A percentile compares a stretch with the other conserved stretches of the same genome.
phyloP scores from a whole-genome alignment of 2,113 vertebrate species.

The Myotis brandtii region DNA sequence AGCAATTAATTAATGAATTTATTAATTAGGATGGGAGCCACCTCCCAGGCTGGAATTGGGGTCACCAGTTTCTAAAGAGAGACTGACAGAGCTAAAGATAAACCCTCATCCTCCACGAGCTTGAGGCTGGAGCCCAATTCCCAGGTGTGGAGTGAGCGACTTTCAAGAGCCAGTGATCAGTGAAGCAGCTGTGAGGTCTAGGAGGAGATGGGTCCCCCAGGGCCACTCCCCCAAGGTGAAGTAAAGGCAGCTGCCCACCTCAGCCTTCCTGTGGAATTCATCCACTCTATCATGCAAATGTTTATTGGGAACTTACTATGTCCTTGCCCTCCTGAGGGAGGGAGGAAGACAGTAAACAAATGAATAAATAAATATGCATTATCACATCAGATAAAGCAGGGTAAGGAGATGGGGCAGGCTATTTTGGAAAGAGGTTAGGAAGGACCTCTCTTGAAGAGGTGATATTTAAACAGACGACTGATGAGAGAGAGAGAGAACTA shows the following conservation, averaged over 20 bases:
- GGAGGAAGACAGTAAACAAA: neutral
- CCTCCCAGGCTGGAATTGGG: slow-evolving; percentile 86
- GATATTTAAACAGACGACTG: neutral
- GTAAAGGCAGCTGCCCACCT: neutral
- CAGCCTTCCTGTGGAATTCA: neutral
- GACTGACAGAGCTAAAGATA: slow-evolving; percentile 87
- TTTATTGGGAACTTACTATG: neutral
- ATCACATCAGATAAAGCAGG: neutral
- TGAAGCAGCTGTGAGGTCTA: neutral
- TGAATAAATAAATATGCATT: neutral
- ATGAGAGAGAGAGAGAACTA: neutral
- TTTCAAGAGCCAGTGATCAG: neutral
- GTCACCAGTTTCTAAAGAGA: slow-evolving; percentile 89
- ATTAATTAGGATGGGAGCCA: slow-evolving; percentile 88
- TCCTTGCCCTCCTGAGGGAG: neutral
- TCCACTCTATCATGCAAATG: neutral
- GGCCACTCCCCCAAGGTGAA: neutral
- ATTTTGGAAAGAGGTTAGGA: neutral
- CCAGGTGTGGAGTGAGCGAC: slow-evolving; percentile 61
- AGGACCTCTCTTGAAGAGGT: neutral
- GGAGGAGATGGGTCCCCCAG: neutral
- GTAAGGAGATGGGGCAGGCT: neutral
- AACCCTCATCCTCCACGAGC: slow-evolving; percentile 79
- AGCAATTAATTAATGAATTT: slow-evolving; percentile 89
- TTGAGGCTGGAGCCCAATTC: slow-evolving; percentile 78